Base-by-base conservation (phyloP, 2,888 invertebrate species). In the Campoplex capitator region DNA sequence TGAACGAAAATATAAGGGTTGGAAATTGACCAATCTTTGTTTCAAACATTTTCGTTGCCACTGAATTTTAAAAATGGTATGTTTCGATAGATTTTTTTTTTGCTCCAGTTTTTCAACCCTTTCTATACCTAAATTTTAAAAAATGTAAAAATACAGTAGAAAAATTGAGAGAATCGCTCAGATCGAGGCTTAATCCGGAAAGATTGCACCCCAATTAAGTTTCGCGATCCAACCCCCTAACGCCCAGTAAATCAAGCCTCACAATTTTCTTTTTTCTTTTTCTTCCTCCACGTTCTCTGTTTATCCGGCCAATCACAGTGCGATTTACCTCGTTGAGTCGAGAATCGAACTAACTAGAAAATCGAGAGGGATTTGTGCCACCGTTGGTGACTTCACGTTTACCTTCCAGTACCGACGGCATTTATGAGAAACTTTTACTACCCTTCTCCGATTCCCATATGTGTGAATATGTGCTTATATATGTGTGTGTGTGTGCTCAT, bases 351-450 rank as follows among this genome's bases (percentile, higher is more conserved):
- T 54, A 54, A 56, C 54, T 68, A 56, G 38, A 68, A 56, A 78
- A 78, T 78, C 70, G 68, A 78, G 51, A 68, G 35, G 71, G 71
- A 76, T 85, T 85, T 76, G 42, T 71, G 35, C 65, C 28, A 28
- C 51, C 56, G 58, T 42, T 45, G n/a, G 32, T 58, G 62, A 54
- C 56, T 48, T 11, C 65, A 28, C 51, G 58, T 75, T 75, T 58
- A 62, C 68, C 45, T 54, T 70, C 54, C 67, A 62, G 48, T 54
- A 68, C 71, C 45, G 32, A 74, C 51, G 73, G 77, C 83, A 76
- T 85, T 87, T 85, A 83, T 85, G 83, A 79, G 82, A 79, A 79
- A 79, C 85, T 83, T 75, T 77, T 79, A 51, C 68, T 58, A 62
- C 67, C 71, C 45, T n/a, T 54, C 28, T 48, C 32, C 23, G 62